A percentile compares a stretch with the other conserved stretches of the same genome.
Evolutionary conservation across 2,797 vertebrate species (phyloP).

Genomic region (Heteromormyrus szaboi): DNA sequence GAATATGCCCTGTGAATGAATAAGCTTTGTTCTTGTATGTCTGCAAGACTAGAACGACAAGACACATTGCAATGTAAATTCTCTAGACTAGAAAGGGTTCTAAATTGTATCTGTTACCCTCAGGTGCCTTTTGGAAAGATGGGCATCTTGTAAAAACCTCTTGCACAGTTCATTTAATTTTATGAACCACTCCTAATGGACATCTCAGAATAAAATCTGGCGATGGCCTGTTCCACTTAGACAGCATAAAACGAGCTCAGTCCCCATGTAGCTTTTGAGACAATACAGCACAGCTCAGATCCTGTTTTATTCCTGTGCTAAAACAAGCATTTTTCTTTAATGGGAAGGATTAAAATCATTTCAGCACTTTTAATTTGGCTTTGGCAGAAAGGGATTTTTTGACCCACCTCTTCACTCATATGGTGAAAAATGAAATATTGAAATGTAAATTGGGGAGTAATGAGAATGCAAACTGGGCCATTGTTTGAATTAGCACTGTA

Average conservation of each 20-base stretch:
- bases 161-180: slow-evolving; percentile 1
- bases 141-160: background rate
- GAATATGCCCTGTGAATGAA: background rate
- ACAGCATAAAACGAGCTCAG: background rate
- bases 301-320: background rate
- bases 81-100: background rate
- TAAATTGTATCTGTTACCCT: background rate
- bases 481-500: background rate
- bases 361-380: background rate
- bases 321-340: background rate
- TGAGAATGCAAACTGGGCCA: background rate
- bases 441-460: background rate
- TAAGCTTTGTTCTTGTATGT: background rate
- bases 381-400: background rate
- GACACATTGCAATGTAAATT: background rate
- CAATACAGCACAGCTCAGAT: background rate
- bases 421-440: background rate
- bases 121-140: background rate
- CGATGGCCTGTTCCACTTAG: background rate
- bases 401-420: background rate
- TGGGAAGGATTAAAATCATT: background rate
- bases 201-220: background rate
- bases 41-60: background rate
- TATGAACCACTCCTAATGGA: background rate
- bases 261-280: background rate